Evolutionary conservation across 2,888 invertebrate species (phyloP), one percentile per base, ranked within the genome.

Genomic region (Rhamphomyia laevipes): DNA sequence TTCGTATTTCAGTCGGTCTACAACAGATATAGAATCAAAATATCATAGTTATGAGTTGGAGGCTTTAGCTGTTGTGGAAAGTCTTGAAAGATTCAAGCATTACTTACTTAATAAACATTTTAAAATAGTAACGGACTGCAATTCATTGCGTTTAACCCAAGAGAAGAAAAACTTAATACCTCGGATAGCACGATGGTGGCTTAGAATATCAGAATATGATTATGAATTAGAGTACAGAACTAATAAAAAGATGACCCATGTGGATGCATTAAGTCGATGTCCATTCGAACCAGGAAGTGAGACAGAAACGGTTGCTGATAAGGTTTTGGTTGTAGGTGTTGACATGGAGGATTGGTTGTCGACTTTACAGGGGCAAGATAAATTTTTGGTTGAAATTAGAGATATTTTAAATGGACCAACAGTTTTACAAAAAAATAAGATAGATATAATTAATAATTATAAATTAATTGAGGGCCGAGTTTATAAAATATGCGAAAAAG

Each of bases 331-430:
- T 17, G 41, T 51, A 27, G 38, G 15, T 5, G 45, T 48, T 1
- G 43, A 47, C 7, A 10, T 27, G 2, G 35, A 51, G 17, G 53
- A 54, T 30, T 57, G 55, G 54, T 15, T 54, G 3, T 11, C 51
- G 4, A 49, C 53, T 0, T 50, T 55, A 48, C 55, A 55, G 37
- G 15, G 50, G 1, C 49, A 49, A 37, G 52, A 54, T 38, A 30
- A 50, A 18, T 16, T 38, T 12, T 23, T 53, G 13, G n/a, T 12
- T 4, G 18, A 52, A 21, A 47, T 47, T 12, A 42, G 46, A 23
- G 17, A 17, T 16, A 35, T 16, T 21, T 33, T 52, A 13, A 30
- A 47, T 16, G 45, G 35, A 4, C 37, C 44, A 12, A 11, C 31
- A 6, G 40, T 33, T 27, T 49, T 51, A 1, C 3, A 38, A 13